Conservation (phyloP, 1,140 invertebrate genomes). For the Copidosoma floridanum region DNA sequence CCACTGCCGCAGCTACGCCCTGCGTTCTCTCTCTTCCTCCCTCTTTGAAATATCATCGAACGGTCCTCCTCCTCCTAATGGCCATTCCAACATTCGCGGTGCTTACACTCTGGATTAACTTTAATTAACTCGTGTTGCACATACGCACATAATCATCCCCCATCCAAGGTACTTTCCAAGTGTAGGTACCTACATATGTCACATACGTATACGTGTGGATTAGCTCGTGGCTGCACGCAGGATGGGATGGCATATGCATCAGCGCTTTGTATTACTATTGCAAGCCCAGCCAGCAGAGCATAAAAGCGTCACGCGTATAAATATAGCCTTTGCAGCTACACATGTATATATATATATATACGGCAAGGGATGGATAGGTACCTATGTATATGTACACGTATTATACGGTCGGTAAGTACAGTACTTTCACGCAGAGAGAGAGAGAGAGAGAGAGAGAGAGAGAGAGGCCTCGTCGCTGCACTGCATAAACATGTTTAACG, state of each 20-base stretch:
- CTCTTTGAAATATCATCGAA: slow-evolving; percentile 10
- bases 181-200: neutral
- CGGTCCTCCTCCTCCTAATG: neutral
- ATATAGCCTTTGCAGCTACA: too few relatives aligned
- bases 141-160: neutral
- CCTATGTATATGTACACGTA: neutral
- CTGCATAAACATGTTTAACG: slow-evolving; percentile 21
- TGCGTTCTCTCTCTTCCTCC: slow-evolving; percentile 12
- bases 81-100: too few relatives aligned
- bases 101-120: slow-evolving; percentile 13
- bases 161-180: too few relatives aligned
- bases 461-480: too few relatives aligned
- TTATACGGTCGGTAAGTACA: too few relatives aligned
- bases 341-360: slow-evolving; percentile 15
- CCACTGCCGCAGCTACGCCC: too few relatives aligned
- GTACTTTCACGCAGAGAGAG: too few relatives aligned
- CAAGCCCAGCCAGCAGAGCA: slow-evolving; percentile 21
- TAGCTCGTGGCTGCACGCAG: neutral
- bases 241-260: slow-evolving; percentile 12
- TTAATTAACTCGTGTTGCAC: slow-evolving; percentile 2
- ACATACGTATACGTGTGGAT: neutral
- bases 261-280: too few relatives aligned
- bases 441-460: too few relatives aligned
- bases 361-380: slow-evolving; percentile 3
- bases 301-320: slow-evolving; percentile 24